Base-by-base conservation (phyloP, 2,797 vertebrate species). In the Crocidura indochinensis region DNA sequence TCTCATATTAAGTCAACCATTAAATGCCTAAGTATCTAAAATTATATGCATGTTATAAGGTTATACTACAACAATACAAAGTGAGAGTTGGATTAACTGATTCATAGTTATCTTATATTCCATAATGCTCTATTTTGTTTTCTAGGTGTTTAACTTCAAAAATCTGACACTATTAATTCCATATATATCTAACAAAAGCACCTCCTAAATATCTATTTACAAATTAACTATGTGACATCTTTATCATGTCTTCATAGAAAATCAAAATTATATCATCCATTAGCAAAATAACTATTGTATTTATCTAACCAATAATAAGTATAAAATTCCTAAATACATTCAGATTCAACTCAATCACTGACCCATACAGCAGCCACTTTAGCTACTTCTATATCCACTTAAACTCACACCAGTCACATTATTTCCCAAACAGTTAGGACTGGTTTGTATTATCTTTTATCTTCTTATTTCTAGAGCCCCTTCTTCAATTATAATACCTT, bases 1-100 rank as follows among this genome's bases (percentile, higher is more conserved):
- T 94, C 80, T 95, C 80, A 87, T 89, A 89, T 73, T 72, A 87
- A 96, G 93, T 91, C 77, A 92, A 75, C 62, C 64, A 76, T 77
- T 92, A 95, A 93, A 87, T 72, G 64, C 46, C 64, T 85, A 64
- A 80, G 19, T 84, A 38, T 90, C 83, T 68, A 3, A 87, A 95
- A 93, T 46, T 26, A 2, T n/a, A 53, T n/a, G 22, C 68, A 62
- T n/a, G 10, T 8, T 49, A 64, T 44, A 17, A 64, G 76, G 24
- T 14, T 87, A 19, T 29, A 74, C 71, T 10, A 8, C 9, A 84
- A 74, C 64, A 15, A 2, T 8, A 80, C 38, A 83, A 27, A 24
- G 15, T 29, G 8, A 80, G 31, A 82, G 22, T 0, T 27, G 14
- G n/a, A 85, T 78, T 64, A 76, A 75, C 68, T 56, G 44, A 84